Evolutionary conservation across 2,888 invertebrate species (phyloP).

Genomic region (Drosophila pseudotakahashii): DNA sequence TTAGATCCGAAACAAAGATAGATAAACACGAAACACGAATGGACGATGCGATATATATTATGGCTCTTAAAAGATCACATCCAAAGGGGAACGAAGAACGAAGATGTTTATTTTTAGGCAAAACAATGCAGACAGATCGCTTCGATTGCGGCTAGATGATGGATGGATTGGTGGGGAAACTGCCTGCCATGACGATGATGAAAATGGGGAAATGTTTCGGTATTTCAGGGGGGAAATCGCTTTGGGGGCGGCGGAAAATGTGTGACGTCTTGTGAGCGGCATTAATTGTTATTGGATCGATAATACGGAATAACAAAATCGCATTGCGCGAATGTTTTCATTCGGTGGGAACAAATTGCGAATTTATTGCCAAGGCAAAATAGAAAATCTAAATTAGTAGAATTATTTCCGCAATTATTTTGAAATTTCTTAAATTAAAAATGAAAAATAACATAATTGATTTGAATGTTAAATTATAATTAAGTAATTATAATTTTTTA

Average conservation of each 20-base stretch:
- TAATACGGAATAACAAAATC: conserved; percentile 56
- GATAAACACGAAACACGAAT: conserved; percentile 39
- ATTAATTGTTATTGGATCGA: conserved; percentile 72
- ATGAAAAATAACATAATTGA: too few relatives aligned
- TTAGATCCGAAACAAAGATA: conserved; percentile 34
- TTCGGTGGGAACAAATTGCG: conserved; percentile 9
- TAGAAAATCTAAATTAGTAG: neutral
- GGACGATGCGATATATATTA: conserved; percentile 10
- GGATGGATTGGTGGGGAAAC: conserved; percentile 6
- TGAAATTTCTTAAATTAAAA: too few relatives aligned
- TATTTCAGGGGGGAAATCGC: conserved; percentile 11
- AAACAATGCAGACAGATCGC: conserved; percentile 77
- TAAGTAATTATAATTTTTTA: too few relatives aligned
- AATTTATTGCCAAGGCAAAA: conserved; percentile 15
- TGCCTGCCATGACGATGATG: conserved; percentile 2
- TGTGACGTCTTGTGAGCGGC: conserved; percentile 64
- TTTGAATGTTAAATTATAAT: too few relatives aligned
- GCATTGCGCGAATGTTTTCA: conserved; percentile 24
- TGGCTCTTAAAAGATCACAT: conserved; percentile 39
- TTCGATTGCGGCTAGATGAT: conserved; percentile 65
- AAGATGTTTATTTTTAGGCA: conserved; percentile 66
- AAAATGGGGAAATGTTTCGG: neutral
- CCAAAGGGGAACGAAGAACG: conserved; percentile 20
- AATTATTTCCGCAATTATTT: neutral
- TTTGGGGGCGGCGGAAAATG: conserved; percentile 12